Evolutionary conservation across 1,140 invertebrate genomes (phyloP), one percentile per base, ranked within the genome.

Genomic region (Drosophila yakuba): DNA sequence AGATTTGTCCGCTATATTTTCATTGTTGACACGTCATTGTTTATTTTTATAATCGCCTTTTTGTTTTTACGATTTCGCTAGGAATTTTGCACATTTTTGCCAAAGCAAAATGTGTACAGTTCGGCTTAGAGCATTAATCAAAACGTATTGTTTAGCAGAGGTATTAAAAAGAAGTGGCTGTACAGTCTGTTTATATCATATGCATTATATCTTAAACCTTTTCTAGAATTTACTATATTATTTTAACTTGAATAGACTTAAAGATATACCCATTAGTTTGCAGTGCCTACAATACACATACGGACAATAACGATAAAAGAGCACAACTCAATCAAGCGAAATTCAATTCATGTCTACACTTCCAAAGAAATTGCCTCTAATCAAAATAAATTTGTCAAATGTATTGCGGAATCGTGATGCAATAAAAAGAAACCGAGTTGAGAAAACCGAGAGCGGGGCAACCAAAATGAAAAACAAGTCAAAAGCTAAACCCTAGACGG

Each of bases 371-470:
- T 85, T 78, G 82, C 61, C 66, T 75, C 78, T 86, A 85, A 82
- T 85, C 80, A 86, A 86, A 86, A 86, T 85, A 86, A 82, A 85
- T 86, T 85, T 85, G 78, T 85, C 82, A 85, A 85, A 86, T 78
- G 78, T 81, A 81, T 86, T 86, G 83, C 74, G 50, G 38, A 86
- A 74, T 83, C 82, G 82, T 85, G 82, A 85, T 77, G 78, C 59
- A 86, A 85, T 85, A 85, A 85, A 84, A 84, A 74, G 44, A 74
- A 44, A 80, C 32, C 63, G 48, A 62, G 28, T 20, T 28, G 36
- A 58, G 20, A 60, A 54, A 63, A 56, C 47, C 52, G 28, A 54
- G 8, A 43, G 56, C 50, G 32, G 48, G 15, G 8, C 8, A 43
- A 15, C 32, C 17, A 73, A 66, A 39, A 36, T 55, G 36, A 20